Evolutionary conservation across 2,113 vertebrate genomes (phyloP).

Genomic region (Plestiodon gilberti): DNA sequence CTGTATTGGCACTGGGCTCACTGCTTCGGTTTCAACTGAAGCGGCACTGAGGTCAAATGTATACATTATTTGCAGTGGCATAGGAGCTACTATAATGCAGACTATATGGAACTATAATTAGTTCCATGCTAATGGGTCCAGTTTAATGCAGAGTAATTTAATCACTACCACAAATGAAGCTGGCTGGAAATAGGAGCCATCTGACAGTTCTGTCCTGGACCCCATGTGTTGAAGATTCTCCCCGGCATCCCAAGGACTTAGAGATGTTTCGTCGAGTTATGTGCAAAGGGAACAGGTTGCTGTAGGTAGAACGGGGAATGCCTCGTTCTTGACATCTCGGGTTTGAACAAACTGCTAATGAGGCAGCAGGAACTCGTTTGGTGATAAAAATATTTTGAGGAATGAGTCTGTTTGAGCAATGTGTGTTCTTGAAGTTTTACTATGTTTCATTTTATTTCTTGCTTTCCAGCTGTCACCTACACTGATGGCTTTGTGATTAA

Average conservation of each 20-base stretch:
- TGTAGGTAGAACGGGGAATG: neutral
- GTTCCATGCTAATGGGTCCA: neutral
- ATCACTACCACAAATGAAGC: neutral
- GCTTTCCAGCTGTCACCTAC: slow-evolving; percentile 13
- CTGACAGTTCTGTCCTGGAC: neutral
- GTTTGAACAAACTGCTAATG: slow-evolving; percentile 10
- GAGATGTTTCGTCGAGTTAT: neutral
- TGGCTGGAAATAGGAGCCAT: neutral
- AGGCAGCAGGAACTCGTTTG: neutral
- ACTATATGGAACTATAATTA: too few species aligned
- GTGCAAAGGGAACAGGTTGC: neutral
- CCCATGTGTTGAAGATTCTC: neutral
- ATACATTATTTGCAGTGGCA: neutral
- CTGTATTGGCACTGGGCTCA: neutral
- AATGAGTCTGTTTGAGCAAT: slow-evolving; percentile 4
- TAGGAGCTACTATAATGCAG: neutral
- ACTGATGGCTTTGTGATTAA: slow-evolving; percentile 18
- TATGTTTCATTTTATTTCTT: slow-evolving; percentile 24
- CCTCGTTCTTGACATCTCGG: slow-evolving; percentile 7
- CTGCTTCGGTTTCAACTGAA: neutral
- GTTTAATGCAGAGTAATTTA: neutral
- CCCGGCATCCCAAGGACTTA: neutral
- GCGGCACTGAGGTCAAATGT: neutral
- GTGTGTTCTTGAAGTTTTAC: slow-evolving; percentile 3
- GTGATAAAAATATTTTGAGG: slow-evolving; percentile 15